A percentile compares a stretch with the other conserved stretches of the same genome.
phyloP scores from a whole-genome alignment of 2,113 vertebrate genomes.

The Holacanthus passer region DNA sequence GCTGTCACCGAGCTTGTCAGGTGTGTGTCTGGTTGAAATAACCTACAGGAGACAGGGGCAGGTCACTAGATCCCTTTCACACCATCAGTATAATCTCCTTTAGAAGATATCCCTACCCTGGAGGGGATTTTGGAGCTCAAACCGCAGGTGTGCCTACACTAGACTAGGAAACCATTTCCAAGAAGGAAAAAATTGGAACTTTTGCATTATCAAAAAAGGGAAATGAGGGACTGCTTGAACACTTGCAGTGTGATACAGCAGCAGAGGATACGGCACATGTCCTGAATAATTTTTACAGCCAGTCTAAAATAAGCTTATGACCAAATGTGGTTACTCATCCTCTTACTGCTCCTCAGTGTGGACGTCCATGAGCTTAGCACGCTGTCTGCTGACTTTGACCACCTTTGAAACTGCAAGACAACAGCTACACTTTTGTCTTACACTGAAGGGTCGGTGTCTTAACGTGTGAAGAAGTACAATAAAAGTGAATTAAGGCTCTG shows the following conservation, averaged over 20 bases:
- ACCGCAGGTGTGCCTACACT: conserved; percentile 26
- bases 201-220: conserved; percentile 5
- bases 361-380: conserved; percentile 1
- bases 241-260: conserved; percentile 1
- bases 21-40: conserved; percentile 11
- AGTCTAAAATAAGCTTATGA: conserved; percentile 52
- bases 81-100: conserved; percentile 59
- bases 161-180: not conserved
- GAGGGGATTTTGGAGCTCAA: conserved; percentile 42
- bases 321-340: conserved; percentile 59
- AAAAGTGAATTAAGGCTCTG: not conserved
- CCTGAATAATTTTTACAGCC: conserved; percentile 29
- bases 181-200: not conserved
- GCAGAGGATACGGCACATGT: not conserved
- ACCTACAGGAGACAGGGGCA: conserved; percentile 22
- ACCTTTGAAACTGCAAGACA: conserved; percentile 4
- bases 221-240: not conserved
- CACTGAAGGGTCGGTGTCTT: not conserved
- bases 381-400: conserved; percentile 3
- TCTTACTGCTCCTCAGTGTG: conserved; percentile 45
- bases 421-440: not conserved
- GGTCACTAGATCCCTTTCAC: conserved; percentile 51
- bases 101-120: conserved; percentile 24
- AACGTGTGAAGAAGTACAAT: not conserved
- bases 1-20: conserved; percentile 4